Conservation (phyloP, 2,797 vertebrate species). For the Alcedo atthis region DNA sequence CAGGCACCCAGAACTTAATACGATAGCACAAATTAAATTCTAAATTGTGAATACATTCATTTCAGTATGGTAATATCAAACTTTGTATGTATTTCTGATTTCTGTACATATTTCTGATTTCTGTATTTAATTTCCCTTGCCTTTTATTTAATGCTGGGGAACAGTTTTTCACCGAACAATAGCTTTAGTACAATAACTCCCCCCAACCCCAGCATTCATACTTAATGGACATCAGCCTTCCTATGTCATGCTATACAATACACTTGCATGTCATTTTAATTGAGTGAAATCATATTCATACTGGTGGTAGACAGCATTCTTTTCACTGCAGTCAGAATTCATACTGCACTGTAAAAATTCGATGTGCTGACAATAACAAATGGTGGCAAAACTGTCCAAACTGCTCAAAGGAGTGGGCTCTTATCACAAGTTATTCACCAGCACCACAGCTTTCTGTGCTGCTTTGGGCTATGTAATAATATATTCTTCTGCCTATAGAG, state of each 20-base stretch:
- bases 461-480: constrained; percentile 33
- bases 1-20: not conserved
- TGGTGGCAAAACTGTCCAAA: constrained; percentile 59
- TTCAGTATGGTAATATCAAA: constrained; percentile 58
- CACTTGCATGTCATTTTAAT: constrained; percentile 58
- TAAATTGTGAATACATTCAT: constrained; percentile 31
- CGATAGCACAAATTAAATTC: not conserved
- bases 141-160: constrained; percentile 24
- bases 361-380: constrained; percentile 65
- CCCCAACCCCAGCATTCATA: constrained; percentile 27
- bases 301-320: constrained; percentile 48
- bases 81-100: constrained; percentile 48
- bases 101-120: constrained; percentile 55
- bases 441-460: not conserved
- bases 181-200: constrained; percentile 21
- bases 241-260: constrained; percentile 22
- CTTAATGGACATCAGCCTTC: constrained; percentile 51
- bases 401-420: constrained; percentile 44
- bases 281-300: constrained; percentile 65
- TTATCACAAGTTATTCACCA: constrained; percentile 63
- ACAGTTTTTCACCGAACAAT: constrained; percentile 39
- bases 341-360: constrained; percentile 66
- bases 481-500: constrained; percentile 51
- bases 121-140: constrained; percentile 61
- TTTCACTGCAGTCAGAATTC: constrained; percentile 69